phyloP scores from a whole-genome alignment of 2,113 vertebrate species.

The Silurus asotus region DNA sequence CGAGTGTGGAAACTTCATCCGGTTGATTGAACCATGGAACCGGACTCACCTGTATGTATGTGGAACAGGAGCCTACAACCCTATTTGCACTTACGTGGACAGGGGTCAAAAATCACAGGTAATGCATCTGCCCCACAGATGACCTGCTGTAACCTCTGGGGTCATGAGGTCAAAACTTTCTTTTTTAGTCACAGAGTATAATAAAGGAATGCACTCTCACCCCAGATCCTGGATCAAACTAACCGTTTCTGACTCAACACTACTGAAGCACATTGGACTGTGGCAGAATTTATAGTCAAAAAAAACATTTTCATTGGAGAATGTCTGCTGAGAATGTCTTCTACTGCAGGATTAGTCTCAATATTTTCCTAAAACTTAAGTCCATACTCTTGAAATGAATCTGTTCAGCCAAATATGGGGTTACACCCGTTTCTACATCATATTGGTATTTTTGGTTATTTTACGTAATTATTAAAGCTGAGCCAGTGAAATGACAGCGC shows the following conservation, averaged over 20 bases:
- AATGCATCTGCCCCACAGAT: constrained; percentile 60
- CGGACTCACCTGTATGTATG: constrained; percentile 96
- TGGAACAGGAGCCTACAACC: constrained; percentile 96
- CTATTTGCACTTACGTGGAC: constrained; percentile 94
- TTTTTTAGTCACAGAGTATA: constrained; percentile 17
- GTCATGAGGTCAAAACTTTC: constrained; percentile 1
- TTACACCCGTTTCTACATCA: background rate
- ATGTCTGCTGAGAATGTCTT: background rate
- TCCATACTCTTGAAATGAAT: background rate
- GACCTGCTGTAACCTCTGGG: constrained; percentile 6
- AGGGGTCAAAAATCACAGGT: constrained; percentile 94
- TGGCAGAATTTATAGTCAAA: background rate
- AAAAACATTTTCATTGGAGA: background rate
- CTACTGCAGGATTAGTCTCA: background rate
- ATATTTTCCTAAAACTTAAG: background rate
- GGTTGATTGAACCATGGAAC: constrained; percentile 98
- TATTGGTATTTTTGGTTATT: background rate
- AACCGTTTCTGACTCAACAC: constrained; percentile 29
- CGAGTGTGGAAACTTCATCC: constrained; percentile 97
- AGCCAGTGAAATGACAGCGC: background rate
- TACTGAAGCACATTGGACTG: background rate
- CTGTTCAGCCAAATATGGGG: background rate
- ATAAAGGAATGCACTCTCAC: constrained; percentile 8
- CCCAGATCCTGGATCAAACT: constrained; percentile 3
- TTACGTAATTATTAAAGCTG: background rate